phyloP scores from a whole-genome alignment of 2,888 invertebrate genomes.

The Drosophila aldrichi region DNA sequence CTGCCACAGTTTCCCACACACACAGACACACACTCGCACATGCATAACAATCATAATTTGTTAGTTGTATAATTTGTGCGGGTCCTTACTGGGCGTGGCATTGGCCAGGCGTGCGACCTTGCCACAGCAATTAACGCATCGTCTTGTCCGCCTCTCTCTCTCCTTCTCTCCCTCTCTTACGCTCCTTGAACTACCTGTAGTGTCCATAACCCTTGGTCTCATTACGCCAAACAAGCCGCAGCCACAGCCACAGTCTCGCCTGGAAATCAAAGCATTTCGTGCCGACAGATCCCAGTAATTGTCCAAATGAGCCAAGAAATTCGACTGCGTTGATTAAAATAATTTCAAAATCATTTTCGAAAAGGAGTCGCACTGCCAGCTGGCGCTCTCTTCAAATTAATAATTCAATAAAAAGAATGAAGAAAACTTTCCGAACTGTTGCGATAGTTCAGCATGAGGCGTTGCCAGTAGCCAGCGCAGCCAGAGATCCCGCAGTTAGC shows the following conservation, averaged over 20 bases:
- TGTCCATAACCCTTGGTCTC: slow-evolving; percentile 37
- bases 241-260: slow-evolving; percentile 10
- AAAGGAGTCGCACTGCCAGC: background rate
- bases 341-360: slow-evolving; percentile 3
- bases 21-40: background rate
- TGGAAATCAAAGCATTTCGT: slow-evolving; percentile 60
- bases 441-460: too few relatives aligned
- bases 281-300: slow-evolving; percentile 40
- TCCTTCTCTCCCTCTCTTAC: background rate
- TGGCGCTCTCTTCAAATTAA: background rate
- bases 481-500: too few relatives aligned
- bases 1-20: slow-evolving; percentile 48
- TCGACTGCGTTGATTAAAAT: slow-evolving; percentile 19
- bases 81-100: slow-evolving; percentile 38
- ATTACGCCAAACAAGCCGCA: slow-evolving; percentile 47
- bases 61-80: slow-evolving; percentile 57
- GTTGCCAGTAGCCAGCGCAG: too few relatives aligned
- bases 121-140: slow-evolving; percentile 53
- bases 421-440: too few relatives aligned
- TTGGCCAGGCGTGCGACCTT: slow-evolving; percentile 52
- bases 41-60: slow-evolving; percentile 63
- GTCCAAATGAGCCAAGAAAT: slow-evolving; percentile 28
- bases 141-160: background rate
- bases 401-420: background rate
- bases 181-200: slow-evolving; percentile 13